Evolutionary conservation across 2,113 vertebrate species (phyloP).

Genomic region (Synodontis membranacea): DNA sequence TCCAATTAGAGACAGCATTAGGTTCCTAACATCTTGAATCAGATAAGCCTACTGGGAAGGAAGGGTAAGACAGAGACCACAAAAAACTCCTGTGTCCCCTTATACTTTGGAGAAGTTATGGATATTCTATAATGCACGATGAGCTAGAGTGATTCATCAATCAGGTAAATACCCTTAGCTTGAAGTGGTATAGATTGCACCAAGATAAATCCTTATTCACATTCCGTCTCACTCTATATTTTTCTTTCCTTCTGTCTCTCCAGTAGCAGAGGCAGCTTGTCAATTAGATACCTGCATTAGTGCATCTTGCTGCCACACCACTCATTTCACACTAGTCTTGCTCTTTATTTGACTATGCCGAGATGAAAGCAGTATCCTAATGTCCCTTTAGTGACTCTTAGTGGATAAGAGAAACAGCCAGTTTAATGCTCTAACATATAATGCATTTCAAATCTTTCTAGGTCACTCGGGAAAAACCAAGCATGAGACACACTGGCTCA

Average conservation of each 20-base stretch:
- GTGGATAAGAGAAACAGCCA: background rate
- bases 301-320: conserved; percentile 6
- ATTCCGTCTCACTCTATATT: background rate
- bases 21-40: conserved; percentile 50
- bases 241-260: background rate
- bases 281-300: conserved; percentile 39
- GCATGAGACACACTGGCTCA: conserved; percentile 6
- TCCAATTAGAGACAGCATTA: conserved; percentile 58
- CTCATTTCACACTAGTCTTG: background rate
- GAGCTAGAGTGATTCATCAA: conserved; percentile 41
- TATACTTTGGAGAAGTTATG: conserved; percentile 38
- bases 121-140: conserved; percentile 51
- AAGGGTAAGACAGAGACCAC: conserved; percentile 40
- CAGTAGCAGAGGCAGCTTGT: conserved; percentile 9
- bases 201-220: conserved; percentile 35
- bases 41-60: conserved; percentile 46
- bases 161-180: conserved; percentile 50
- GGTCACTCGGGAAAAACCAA: background rate
- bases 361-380: conserved; percentile 34
- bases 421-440: background rate
- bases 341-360: background rate
- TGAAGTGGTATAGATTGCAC: conserved; percentile 45
- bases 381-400: conserved; percentile 6
- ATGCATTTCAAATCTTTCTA: background rate
- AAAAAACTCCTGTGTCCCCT: conserved; percentile 23